phyloP scores from a whole-genome alignment of 2,113 vertebrate genomes.

The Elaphurus davidianus region DNA sequence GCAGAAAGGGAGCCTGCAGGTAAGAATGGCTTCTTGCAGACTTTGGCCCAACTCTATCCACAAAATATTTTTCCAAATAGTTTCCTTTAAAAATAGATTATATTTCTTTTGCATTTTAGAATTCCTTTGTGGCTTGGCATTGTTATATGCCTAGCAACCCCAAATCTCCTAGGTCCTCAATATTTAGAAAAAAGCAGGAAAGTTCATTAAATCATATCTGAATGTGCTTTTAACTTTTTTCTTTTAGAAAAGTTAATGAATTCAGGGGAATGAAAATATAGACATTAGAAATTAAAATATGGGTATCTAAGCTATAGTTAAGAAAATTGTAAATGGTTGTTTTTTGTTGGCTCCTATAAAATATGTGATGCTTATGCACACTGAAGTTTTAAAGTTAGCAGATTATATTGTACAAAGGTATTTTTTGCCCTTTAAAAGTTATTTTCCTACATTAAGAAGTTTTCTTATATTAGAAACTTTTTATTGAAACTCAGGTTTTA shows the following conservation, averaged over 20 bases:
- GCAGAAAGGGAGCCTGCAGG: neutral
- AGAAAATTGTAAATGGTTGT: slow-evolving; percentile 46
- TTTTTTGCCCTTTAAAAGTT: slow-evolving; percentile 67
- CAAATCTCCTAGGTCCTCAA: slow-evolving; percentile 34
- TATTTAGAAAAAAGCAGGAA: neutral
- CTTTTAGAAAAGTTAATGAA: slow-evolving; percentile 11
- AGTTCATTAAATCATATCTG: slow-evolving; percentile 19
- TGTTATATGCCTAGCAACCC: neutral
- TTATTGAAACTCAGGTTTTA: slow-evolving; percentile 71
- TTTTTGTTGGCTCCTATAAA: neutral
- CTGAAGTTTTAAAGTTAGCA: slow-evolving; percentile 28
- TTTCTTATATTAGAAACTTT: slow-evolving; percentile 52
- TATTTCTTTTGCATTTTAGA: slow-evolving; percentile 14
- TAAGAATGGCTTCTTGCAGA: neutral
- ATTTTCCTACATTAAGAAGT: slow-evolving; percentile 56
- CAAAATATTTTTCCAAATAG: neutral
- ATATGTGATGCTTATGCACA: slow-evolving; percentile 47
- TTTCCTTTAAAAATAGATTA: neutral
- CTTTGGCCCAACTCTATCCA: neutral
- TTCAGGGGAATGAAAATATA: slow-evolving; percentile 67
- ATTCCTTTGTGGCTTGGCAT: neutral
- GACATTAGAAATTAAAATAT: slow-evolving; percentile 47
- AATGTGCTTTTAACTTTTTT: slow-evolving; percentile 30
- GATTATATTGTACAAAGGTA: slow-evolving; percentile 68
- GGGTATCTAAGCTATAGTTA: slow-evolving; percentile 47